phyloP scores from a whole-genome alignment of 1,140 invertebrate species.

The Meloidogyne floridensis region DNA sequence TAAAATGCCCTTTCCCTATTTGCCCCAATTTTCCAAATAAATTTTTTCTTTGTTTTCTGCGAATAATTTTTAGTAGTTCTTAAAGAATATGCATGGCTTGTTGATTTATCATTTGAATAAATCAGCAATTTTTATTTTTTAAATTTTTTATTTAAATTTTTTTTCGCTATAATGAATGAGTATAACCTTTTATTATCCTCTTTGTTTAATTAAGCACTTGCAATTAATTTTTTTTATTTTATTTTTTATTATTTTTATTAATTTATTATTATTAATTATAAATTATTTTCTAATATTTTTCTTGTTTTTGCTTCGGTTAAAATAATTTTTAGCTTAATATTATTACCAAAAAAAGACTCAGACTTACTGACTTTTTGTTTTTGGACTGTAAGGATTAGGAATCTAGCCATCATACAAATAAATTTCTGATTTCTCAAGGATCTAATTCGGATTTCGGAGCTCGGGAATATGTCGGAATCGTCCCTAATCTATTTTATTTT shows the following conservation, averaged over 20 bases:
- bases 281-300: no score
- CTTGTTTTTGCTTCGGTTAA: no score
- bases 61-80: not conserved
- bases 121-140: not conserved
- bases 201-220: not conserved
- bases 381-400: no score
- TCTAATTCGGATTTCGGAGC: no score
- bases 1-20: no score
- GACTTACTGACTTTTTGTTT: no score
- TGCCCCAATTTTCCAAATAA: not conserved
- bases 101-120: conserved; percentile 6
- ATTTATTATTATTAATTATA: not conserved
- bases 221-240: not conserved
- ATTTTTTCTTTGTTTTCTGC: not conserved
- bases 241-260: not conserved
- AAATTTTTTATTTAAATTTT: not conserved
- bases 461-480: no score
- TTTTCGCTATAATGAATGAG: not conserved
- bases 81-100: not conserved
- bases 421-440: no score
- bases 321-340: no score
- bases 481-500: no score
- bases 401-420: no score
- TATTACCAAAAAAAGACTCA: no score
- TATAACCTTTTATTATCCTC: not conserved